phyloP scores from a whole-genome alignment of 2,113 vertebrate genomes.

The Notothenia rossii region DNA sequence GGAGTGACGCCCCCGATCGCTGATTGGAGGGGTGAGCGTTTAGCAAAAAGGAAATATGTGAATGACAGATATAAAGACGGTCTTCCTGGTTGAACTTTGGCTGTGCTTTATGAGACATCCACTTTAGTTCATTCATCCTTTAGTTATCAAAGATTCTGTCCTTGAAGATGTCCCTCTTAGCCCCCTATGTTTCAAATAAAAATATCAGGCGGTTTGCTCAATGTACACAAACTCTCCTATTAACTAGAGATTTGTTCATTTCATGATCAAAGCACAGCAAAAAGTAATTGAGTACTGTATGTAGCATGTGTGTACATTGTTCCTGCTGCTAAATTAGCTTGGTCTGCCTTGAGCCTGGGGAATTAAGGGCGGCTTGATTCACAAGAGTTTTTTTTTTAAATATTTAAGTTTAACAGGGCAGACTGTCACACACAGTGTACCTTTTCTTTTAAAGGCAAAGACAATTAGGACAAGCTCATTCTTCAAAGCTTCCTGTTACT shows the following conservation, averaged over 20 bases:
- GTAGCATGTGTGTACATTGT: background rate
- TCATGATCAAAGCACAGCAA: background rate
- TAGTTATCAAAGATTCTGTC: background rate
- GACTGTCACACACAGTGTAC: background rate
- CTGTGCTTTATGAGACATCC: too few species aligned
- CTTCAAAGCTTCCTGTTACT: background rate
- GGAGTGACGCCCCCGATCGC: too few species aligned
- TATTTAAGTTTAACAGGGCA: constrained; percentile 26
- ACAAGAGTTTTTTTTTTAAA: constrained; percentile 3
- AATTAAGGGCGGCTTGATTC: constrained; percentile 9
- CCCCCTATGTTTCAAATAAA: background rate
- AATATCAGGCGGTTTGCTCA: background rate
- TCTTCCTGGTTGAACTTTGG: too few species aligned
- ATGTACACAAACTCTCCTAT: background rate
- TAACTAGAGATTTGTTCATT: background rate
- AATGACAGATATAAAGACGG: too few species aligned
- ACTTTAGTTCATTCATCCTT: background rate
- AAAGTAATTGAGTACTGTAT: background rate
- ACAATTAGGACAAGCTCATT: background rate
- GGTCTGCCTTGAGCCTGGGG: background rate
- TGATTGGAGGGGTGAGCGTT: too few species aligned
- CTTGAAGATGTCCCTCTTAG: background rate
- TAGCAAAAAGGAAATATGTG: too few species aligned
- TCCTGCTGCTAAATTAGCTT: constrained; percentile 2
- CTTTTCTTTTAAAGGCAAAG: background rate